phyloP scores from a whole-genome alignment of 2,113 vertebrate species.

The Hoplias malabaricus region DNA sequence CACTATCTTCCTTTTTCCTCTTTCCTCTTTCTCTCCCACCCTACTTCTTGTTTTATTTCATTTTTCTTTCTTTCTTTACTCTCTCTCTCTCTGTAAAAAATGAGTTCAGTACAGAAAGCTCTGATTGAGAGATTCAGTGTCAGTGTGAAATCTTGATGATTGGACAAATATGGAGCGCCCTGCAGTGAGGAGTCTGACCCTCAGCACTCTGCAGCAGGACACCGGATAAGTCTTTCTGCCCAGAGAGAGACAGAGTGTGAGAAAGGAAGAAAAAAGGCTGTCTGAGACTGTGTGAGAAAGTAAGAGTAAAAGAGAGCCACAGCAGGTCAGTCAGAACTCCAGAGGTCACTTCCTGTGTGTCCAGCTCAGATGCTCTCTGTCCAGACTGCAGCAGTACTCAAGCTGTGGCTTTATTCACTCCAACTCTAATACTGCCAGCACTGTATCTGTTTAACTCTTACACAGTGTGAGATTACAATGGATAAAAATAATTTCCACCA shows the following conservation, averaged over 20 bases:
- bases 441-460: background rate
- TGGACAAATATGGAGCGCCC: background rate
- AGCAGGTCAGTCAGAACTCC: background rate
- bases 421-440: background rate
- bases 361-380: background rate
- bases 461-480: background rate
- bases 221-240: slow-evolving; percentile 14
- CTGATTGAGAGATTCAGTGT: background rate
- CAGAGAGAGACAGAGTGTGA: background rate
- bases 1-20: background rate
- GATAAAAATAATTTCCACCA: too few species aligned
- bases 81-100: background rate
- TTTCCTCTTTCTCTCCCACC: background rate
- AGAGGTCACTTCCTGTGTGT: slow-evolving; percentile 33
- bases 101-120: background rate
- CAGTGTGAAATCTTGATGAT: background rate
- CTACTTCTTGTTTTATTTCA: too few species aligned
- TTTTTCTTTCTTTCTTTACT: background rate
- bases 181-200: background rate
- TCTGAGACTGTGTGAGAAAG: background rate
- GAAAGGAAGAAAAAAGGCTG: background rate
- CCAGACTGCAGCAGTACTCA: background rate
- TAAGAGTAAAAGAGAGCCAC: background rate
- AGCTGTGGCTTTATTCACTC: background rate
- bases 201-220: background rate